These are phyloP conservation scores for Thalassophryne amazonica DNA, from an alignment of 2,797 vertebrate species.

Conservation along the genomic window DNA sequence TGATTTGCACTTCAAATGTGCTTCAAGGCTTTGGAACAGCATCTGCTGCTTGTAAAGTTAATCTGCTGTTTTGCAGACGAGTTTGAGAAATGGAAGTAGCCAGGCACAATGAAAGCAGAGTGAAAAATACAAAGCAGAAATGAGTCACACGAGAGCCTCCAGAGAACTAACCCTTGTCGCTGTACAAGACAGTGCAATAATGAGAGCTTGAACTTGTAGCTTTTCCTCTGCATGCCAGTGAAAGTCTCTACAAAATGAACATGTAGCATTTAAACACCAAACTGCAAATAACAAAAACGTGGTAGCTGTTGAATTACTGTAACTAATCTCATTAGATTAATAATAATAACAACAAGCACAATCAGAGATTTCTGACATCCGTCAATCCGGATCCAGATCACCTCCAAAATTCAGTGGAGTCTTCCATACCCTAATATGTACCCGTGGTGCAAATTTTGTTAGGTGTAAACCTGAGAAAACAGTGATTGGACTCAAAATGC, in stretches of 20 bases:
- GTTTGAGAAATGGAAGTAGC: constrained; percentile 11
- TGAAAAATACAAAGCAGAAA: constrained; percentile 29
- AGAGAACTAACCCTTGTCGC: constrained; percentile 30
- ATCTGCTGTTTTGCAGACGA: constrained; percentile 9
- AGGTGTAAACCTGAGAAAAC: no score
- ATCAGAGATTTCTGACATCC: no score
- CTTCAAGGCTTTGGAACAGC: constrained; percentile 17
- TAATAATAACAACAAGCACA: no score
- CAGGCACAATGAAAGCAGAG: constrained; percentile 15
- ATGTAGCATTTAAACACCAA: no score
- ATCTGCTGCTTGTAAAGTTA: constrained; percentile 41
- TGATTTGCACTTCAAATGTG: constrained; percentile 35
- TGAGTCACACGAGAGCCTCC: constrained; percentile 15
- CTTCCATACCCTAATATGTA: no score
- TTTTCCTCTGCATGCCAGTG: neutral
- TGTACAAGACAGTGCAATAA: constrained; percentile 51
- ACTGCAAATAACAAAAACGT: no score
- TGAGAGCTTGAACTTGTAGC: constrained; percentile 15
- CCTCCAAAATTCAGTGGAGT: no score
- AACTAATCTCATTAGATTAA: no score
- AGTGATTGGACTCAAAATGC: no score
- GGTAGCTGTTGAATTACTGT: no score
- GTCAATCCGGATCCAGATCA: no score
- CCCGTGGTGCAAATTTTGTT: no score
- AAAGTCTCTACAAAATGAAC: neutral